Evolutionary conservation across 2,888 invertebrate species (phyloP).

Genomic region (Parthenolecanium corni): DNA sequence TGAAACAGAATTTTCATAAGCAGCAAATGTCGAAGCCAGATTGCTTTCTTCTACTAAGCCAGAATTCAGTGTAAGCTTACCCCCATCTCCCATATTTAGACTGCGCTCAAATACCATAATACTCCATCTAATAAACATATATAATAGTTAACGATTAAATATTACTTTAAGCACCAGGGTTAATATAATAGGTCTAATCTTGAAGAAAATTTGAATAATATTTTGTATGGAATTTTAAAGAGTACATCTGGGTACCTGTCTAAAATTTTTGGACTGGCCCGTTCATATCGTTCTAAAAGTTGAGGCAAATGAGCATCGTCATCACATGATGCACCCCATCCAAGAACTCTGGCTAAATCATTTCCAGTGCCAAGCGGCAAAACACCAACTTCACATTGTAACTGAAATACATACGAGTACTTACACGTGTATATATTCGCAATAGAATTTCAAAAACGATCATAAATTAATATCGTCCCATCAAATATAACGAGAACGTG

Average conservation of each 20-base stretch:
- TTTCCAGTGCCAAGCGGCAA: constrained; percentile 93
- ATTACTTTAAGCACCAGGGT: too few relatives aligned
- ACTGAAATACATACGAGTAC: constrained; percentile 51
- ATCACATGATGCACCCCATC: constrained; percentile 94
- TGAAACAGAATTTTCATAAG: constrained; percentile 67
- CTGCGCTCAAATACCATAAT: constrained; percentile 83
- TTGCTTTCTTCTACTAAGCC: constrained; percentile 28
- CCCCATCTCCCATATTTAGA: constrained; percentile 43
- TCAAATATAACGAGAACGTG: too few relatives aligned
- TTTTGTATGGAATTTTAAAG: too few relatives aligned
- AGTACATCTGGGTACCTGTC: too few relatives aligned
- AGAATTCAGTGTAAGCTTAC: constrained; percentile 31
- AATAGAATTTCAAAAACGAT: too few relatives aligned
- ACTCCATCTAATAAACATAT: constrained; percentile 83
- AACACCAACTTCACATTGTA: constrained; percentile 88
- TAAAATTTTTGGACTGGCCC: constrained; percentile 94
- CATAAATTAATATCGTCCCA: too few relatives aligned
- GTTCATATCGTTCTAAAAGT: constrained; percentile 84
- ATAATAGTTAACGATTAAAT: too few relatives aligned
- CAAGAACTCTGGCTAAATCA: constrained; percentile 85
- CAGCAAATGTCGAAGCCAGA: constrained; percentile 43
- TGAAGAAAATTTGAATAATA: too few relatives aligned
- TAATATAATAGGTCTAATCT: too few relatives aligned
- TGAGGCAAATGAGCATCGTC: constrained; percentile 87
- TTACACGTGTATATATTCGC: too few relatives aligned